Evolutionary conservation across 2,797 vertebrate species (phyloP).

Genomic region (Pangasius djambal): DNA sequence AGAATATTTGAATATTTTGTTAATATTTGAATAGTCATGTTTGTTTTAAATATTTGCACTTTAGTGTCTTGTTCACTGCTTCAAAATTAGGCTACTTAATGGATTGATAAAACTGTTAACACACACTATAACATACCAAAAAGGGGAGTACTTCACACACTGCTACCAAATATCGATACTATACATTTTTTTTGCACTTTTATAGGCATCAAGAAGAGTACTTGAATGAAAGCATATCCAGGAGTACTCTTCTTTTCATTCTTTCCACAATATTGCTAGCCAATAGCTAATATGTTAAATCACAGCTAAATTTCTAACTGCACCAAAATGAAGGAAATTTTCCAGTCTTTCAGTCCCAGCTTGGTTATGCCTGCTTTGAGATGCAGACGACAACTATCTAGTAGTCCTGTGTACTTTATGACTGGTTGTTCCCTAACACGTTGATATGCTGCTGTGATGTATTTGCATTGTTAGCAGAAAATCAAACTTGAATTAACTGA

Average conservation of each 20-base stretch:
- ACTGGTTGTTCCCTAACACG: not conserved
- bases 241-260: not conserved
- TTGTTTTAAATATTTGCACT: not conserved
- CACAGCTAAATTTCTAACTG: not conserved
- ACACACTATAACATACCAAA: not conserved
- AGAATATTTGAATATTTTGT: not conserved
- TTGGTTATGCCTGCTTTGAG: not conserved
- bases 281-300: not conserved
- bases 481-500: not conserved
- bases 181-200: not conserved
- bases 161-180: not conserved
- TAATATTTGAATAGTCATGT: not conserved
- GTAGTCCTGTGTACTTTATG: not conserved
- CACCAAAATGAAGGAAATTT: not conserved
- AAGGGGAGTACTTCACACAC: not conserved
- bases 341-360: not conserved
- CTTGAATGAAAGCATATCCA: not conserved
- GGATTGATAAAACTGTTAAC: not conserved
- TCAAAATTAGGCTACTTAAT: not conserved
- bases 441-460: not conserved
- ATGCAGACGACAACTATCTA: not conserved
- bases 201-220: not conserved
- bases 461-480: constrained; percentile 18
- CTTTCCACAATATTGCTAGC: not conserved
- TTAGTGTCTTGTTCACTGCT: not conserved